phyloP scores from a whole-genome alignment of 2,888 invertebrate genomes.

The Temnothorax unifasciatus region DNA sequence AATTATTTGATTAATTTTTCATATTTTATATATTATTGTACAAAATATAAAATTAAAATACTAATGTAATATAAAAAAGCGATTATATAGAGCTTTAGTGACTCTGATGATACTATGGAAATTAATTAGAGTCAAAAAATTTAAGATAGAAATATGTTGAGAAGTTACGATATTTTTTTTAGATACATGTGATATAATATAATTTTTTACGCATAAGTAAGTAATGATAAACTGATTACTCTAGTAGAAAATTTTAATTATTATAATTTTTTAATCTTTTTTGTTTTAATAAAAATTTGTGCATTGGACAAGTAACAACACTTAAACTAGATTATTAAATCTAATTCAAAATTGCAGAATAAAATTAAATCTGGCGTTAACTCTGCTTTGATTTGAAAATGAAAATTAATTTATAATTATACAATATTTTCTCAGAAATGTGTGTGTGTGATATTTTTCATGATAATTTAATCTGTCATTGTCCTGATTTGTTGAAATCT shows the following conservation, averaged over 20 bases:
- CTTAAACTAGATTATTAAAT: background rate
- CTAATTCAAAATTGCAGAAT: background rate
- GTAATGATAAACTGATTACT: background rate
- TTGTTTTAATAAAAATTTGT: background rate
- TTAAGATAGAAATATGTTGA: background rate
- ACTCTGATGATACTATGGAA: background rate
- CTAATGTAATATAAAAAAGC: conserved; percentile 5
- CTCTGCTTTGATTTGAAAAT: background rate
- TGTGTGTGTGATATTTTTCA: background rate
- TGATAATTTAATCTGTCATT: background rate
- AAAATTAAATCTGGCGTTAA: background rate
- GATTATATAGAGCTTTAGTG: background rate
- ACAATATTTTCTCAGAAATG: background rate
- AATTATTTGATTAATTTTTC: conserved; percentile 28
- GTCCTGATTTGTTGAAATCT: background rate
- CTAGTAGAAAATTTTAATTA: background rate
- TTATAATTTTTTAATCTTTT: background rate
- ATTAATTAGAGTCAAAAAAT: background rate
- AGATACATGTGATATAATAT: background rate
- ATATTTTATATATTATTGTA: background rate
- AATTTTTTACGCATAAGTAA: background rate
- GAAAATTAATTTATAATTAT: background rate
- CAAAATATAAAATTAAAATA: conserved; percentile 19
- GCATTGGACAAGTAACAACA: background rate
- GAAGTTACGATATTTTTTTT: background rate